Conservation (phyloP, 2,888 invertebrate species). For the Nomada fucata region DNA sequence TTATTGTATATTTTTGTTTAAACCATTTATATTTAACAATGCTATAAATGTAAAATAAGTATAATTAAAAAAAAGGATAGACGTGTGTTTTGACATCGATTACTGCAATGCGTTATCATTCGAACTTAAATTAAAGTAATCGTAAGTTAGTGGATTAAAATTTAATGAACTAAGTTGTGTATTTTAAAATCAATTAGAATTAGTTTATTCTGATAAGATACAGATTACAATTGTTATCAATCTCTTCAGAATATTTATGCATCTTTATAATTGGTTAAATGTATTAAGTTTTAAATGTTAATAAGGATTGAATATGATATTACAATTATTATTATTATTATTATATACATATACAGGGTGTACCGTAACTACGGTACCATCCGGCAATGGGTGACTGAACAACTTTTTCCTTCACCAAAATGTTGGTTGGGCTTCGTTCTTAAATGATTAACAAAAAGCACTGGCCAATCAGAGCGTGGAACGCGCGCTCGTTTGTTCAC, state of each 20-base stretch:
- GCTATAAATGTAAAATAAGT: neutral
- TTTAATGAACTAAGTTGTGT: neutral
- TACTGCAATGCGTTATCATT: neutral
- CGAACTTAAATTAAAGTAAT: neutral
- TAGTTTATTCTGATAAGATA: no score
- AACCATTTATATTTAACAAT: neutral
- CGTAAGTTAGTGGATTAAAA: neutral
- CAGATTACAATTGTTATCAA: no score
- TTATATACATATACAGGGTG: neutral
- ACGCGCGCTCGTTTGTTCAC: no score
- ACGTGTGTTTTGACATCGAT: neutral
- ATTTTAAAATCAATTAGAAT: no score
- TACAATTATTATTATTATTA: neutral
- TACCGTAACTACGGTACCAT: no score
- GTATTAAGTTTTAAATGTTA: neutral
- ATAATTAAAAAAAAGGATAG: neutral
- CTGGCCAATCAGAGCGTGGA: no score
- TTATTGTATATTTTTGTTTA: constrained; percentile 2
- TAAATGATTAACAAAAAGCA: no score
- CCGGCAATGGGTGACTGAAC: no score
- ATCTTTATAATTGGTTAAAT: neutral
- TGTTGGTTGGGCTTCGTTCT: no score
- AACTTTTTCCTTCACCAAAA: no score
- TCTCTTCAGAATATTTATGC: no score
- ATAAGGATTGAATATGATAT: neutral